Percentiles rank a stretch among this genome's conserved stretches.
phyloP scores from a whole-genome alignment of 2,797 vertebrate species.

The Antennarius maculatus region DNA sequence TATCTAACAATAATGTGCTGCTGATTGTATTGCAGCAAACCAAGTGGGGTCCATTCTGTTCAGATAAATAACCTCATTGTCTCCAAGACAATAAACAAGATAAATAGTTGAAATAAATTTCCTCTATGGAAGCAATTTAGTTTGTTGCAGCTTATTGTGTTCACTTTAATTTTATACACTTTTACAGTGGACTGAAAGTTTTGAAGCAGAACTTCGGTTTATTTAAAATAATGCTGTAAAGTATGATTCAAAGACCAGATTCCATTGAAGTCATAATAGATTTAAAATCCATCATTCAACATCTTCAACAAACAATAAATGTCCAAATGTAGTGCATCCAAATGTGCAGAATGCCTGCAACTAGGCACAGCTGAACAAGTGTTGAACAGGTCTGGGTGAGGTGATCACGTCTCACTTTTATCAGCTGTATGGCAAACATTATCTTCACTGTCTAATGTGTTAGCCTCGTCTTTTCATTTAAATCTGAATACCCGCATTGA shows the following conservation, averaged over 20 bases:
- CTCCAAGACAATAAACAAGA: slow-evolving; percentile 60
- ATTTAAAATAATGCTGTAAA: not conserved
- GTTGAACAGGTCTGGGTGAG: too few species aligned
- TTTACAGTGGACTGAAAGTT: slow-evolving; percentile 19
- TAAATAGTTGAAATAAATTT: slow-evolving; percentile 41
- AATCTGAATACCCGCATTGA: too few species aligned
- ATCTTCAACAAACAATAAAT: not conserved
- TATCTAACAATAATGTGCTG: slow-evolving; percentile 46
- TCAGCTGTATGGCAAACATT: too few species aligned
- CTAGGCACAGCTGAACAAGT: too few species aligned
- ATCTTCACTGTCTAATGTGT: too few species aligned
- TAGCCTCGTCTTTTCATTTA: too few species aligned
- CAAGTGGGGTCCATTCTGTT: slow-evolving; percentile 41
- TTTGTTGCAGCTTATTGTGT: slow-evolving; percentile 31
- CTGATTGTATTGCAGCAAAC: slow-evolving; percentile 49
- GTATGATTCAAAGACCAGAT: not conserved
- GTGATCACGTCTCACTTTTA: too few species aligned
- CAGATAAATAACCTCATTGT: slow-evolving; percentile 64
- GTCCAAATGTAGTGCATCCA: not conserved
- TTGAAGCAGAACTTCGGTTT: slow-evolving; percentile 1
- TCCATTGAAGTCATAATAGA: too few species aligned
- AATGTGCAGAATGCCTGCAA: too few species aligned
- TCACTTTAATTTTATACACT: slow-evolving; percentile 12
- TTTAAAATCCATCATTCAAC: not conserved
- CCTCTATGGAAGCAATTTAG: slow-evolving; percentile 27